Conservation (phyloP, 2,113 vertebrate species). For the Hemibagrus wyckioides region DNA sequence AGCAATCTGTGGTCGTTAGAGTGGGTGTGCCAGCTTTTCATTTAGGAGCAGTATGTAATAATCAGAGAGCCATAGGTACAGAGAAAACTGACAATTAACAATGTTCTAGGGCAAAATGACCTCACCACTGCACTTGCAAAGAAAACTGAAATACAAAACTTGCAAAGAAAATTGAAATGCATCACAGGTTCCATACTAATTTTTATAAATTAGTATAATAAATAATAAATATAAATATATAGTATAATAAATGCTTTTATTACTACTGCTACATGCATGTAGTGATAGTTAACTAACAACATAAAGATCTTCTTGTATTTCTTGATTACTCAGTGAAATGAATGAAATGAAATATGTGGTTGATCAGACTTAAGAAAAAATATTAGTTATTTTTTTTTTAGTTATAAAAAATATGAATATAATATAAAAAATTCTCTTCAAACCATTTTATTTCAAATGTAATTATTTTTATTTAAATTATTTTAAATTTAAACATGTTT, state of each 20-base stretch:
- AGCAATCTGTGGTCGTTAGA: slow-evolving; percentile 58
- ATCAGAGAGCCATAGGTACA: slow-evolving; percentile 40
- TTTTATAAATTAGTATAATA: too few relatives aligned
- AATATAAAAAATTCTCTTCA: not conserved
- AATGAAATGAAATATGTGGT: not conserved
- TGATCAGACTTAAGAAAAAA: not conserved
- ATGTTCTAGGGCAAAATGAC: not conserved
- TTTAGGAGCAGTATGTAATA: slow-evolving; percentile 36
- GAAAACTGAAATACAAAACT: not conserved
- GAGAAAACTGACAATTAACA: slow-evolving; percentile 1
- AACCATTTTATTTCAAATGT: not conserved
- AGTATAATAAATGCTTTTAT: not conserved
- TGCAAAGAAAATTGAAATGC: not conserved
- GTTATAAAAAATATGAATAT: not conserved
- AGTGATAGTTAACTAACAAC: not conserved
- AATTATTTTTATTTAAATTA: not conserved
- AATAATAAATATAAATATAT: too few relatives aligned
- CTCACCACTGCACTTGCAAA: not conserved
- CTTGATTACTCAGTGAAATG: not conserved
- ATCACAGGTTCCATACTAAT: not conserved
- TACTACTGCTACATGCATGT: not conserved
- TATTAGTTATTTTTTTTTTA: not conserved
- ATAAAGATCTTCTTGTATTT: not conserved
- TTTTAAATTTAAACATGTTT: not conserved
- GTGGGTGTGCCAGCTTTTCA: slow-evolving; percentile 26